phyloP scores from a whole-genome alignment of 2,797 vertebrate genomes.

The Anabacerthia variegaticeps region DNA sequence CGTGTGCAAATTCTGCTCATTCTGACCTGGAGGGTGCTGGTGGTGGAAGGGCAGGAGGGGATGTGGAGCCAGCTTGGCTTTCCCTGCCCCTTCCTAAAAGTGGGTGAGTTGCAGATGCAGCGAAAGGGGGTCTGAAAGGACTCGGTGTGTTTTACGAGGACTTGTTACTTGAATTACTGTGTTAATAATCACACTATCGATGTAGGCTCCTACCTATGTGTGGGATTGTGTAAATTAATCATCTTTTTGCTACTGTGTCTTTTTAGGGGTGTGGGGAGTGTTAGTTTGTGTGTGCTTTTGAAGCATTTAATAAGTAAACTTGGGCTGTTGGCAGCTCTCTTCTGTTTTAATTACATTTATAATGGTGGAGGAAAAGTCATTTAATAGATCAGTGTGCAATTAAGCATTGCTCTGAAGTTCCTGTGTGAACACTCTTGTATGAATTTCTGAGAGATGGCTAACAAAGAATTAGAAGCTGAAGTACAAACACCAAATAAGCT shows the following conservation, averaged over 20 bases:
- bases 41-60: background rate
- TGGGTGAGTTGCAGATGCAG: background rate
- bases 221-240: background rate
- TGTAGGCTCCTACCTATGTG: fast-evolving
- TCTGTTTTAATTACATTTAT: fast-evolving
- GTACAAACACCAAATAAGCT: background rate
- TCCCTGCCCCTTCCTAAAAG: background rate
- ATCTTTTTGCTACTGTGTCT: background rate
- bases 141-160: fast-evolving
- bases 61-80: background rate
- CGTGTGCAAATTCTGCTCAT: fast-evolving
- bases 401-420: background rate
- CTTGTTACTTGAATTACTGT: fast-evolving
- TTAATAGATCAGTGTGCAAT: background rate
- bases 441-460: background rate
- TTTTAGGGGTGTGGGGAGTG: too few relatives aligned
- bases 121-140: fast-evolving
- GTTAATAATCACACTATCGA: fast-evolving
- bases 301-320: background rate
- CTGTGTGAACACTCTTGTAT: fast-evolving
- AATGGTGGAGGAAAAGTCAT: fast-evolving
- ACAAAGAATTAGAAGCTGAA: background rate
- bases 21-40: background rate
- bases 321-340: background rate
- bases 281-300: fast-evolving